These are phyloP conservation scores for Ivindomyrus marchei DNA, from an alignment of 2,113 vertebrate species.

Conservation along the genomic window DNA sequence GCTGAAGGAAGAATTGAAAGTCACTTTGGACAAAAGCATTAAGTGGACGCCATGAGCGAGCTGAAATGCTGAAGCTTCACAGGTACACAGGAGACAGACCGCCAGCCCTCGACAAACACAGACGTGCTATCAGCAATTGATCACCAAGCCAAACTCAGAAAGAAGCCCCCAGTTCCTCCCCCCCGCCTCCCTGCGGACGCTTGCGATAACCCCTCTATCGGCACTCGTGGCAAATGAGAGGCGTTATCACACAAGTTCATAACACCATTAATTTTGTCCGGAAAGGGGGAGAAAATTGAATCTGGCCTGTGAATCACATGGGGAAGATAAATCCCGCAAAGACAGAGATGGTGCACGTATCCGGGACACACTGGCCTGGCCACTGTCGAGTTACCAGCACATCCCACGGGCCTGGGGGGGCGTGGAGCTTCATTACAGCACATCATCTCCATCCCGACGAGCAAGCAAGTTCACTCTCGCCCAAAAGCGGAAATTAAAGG, in stretches of 20 bases:
- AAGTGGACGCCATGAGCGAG: neutral
- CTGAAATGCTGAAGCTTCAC: neutral
- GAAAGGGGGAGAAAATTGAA: conserved; percentile 19
- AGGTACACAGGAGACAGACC: neutral
- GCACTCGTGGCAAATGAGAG: conserved; percentile 5
- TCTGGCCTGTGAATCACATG: neutral
- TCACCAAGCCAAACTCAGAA: neutral
- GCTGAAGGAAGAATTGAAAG: neutral
- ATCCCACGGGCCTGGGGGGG: neutral
- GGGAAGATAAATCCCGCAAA: conserved; percentile 10
- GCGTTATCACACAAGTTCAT: conserved; percentile 13
- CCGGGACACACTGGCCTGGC: neutral
- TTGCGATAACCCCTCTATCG: conserved; percentile 3
- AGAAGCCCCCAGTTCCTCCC: neutral
- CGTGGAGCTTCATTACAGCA: neutral
- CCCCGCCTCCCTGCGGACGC: neutral
- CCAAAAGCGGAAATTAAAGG: neutral
- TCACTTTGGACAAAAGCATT: neutral
- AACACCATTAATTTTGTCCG: conserved; percentile 21
- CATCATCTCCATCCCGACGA: neutral
- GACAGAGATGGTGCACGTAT: neutral
- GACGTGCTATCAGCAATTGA: neutral
- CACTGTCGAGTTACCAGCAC: neutral
- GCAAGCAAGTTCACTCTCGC: neutral
- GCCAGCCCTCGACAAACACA: neutral